Evolutionary conservation across 2,113 vertebrate genomes (phyloP).

Genomic region (Corythornis vintsioides): DNA sequence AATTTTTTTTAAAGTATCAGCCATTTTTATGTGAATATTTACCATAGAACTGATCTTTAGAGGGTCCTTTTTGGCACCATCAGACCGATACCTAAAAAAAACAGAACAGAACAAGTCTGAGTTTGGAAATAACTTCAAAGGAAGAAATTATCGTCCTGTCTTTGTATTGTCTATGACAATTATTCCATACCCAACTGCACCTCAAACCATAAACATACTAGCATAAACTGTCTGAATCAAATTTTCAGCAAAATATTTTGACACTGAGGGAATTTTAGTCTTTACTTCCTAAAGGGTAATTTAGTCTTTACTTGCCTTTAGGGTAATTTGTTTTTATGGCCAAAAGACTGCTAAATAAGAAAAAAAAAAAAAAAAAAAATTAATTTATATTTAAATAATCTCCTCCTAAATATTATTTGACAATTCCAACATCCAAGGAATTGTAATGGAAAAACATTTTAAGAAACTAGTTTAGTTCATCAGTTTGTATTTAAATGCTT

Average conservation of each 20-base stretch:
- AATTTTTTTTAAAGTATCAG: background rate
- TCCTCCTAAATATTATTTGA: background rate
- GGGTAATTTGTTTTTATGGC: background rate
- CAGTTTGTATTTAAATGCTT: background rate
- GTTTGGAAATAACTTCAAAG: background rate
- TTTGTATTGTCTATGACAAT: background rate
- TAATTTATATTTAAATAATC: background rate
- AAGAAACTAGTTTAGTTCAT: background rate
- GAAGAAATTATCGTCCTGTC: background rate
- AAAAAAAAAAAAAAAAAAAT: too few species aligned
- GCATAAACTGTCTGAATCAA: background rate
- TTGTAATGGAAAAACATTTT: background rate
- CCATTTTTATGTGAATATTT: slow-evolving; percentile 38
- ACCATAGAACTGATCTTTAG: slow-evolving; percentile 97
- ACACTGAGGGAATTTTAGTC: background rate
- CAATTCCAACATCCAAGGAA: background rate
- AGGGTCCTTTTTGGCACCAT: slow-evolving; percentile 96
- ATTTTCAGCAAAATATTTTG: background rate
- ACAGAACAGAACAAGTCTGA: slow-evolving; percentile 12
- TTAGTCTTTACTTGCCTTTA: background rate
- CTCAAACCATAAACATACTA: background rate
- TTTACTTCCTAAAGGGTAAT: background rate
- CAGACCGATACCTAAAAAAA: slow-evolving; percentile 87
- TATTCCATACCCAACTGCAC: background rate
- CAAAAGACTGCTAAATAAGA: background rate